Base-by-base conservation (phyloP, 2,888 invertebrate species). In the Tortricodes alternella region DNA sequence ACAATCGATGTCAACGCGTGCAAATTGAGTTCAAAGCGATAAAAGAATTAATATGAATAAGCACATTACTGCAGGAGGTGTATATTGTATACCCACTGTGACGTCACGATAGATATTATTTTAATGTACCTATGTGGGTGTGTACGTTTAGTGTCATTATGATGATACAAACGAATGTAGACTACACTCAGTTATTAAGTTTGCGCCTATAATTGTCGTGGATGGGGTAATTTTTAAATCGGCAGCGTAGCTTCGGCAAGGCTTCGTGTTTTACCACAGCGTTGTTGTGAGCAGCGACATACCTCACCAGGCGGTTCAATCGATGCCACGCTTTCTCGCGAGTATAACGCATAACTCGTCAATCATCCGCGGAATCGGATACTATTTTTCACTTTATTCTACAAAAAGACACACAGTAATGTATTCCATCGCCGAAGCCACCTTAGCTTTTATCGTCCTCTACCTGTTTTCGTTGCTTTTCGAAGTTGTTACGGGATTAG, bases 401-500 rank as follows among this genome's bases (percentile, higher is more conserved):
- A 55, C n/a, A 48, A 65, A 65, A 72, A 51, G 37, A 41, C 27
- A 35, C 61, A 71, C 67, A 66, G 82, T 81, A 84, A 89, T 90
- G 90, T 83, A 89, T 76, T 83, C 89, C 56, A 81, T 90, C 63
- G 90, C 90, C 62, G 90, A 90, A 76, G 89, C 84, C 55, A 89
- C 89, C 53, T 67, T 90, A 61, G 89, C 89, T 62, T 88, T 90
- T 62, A 69, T 83, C 41, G 87, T 89, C 60, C 78, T 90, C 6
- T 90, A 90, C 63, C 71, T 90, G 41, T 89, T 90, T 69, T 90
- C 90, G 52, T 84, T 90, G 56, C 67, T 90, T 29, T 89, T 90
- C 61, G 90, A 90, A 73, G 88, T 87, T 27, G 89, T 90, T 58
- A 83, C 89, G 64, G 88, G 87, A 58, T 76, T 90, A 65, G 83